These are phyloP conservation scores for Zootermopsis nevadensis DNA, from an alignment of 2,888 invertebrate genomes.

Conservation along the genomic window DNA sequence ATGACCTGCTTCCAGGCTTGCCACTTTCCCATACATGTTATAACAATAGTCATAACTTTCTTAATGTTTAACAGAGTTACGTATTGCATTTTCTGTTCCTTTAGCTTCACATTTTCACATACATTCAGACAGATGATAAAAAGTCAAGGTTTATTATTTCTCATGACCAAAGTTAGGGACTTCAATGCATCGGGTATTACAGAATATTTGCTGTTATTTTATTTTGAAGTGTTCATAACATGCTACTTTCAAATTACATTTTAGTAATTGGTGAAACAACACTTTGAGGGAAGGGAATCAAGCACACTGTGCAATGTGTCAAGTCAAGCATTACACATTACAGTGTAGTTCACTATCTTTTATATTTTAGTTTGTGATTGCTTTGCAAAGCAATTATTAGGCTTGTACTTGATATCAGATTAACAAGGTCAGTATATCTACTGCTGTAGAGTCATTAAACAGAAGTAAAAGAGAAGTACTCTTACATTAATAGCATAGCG, in stretches of 20 bases:
- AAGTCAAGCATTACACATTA: background rate
- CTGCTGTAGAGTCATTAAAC: background rate
- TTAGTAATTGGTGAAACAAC: background rate
- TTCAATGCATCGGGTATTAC: no score
- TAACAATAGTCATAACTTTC: no score
- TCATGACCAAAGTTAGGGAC: no score
- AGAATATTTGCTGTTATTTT: background rate
- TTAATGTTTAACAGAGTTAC: no score
- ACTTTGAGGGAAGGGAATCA: background rate
- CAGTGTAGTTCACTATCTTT: background rate
- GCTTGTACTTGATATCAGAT: background rate
- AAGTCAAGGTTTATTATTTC: no score
- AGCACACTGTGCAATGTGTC: background rate
- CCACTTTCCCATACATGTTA: no score
- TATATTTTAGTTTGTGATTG: background rate
- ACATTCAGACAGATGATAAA: no score
- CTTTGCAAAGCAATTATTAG: background rate
- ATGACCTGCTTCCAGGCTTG: no score
- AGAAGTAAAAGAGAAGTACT: background rate
- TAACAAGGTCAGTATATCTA: background rate
- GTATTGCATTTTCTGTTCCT: no score
- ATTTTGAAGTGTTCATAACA: background rate
- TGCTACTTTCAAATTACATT: background rate
- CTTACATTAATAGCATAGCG: background rate
- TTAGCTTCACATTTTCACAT: no score